Conservation (phyloP, 2,797 vertebrate genomes). For the Acropternis orthonyx region DNA sequence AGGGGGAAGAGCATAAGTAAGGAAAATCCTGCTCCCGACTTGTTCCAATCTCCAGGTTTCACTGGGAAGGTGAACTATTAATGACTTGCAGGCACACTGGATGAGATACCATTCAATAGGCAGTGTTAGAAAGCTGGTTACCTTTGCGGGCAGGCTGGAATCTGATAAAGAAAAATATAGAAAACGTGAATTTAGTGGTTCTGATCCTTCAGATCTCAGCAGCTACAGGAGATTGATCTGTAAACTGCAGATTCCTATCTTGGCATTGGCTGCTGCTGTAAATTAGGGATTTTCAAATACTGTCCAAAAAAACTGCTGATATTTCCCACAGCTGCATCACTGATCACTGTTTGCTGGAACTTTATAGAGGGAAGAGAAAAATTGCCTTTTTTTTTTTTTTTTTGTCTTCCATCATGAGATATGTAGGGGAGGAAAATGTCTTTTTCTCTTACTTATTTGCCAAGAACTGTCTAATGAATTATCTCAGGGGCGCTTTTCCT, state of each 20-base stretch:
- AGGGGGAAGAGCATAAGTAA: not conserved
- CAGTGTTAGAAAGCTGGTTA: not conserved
- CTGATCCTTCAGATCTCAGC: not conserved
- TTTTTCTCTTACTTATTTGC: not conserved
- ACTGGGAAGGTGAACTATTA: not conserved
- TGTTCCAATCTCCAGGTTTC: not conserved
- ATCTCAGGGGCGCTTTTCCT: not conserved
- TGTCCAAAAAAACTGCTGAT: not conserved
- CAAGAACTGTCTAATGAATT: not conserved
- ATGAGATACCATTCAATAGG: not conserved
- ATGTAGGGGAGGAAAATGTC: rapidly evolving
- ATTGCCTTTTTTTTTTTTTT: not conserved
- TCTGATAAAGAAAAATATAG: not conserved
- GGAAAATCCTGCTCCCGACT: not conserved
- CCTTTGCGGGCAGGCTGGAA: not conserved
- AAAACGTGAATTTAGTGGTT: not conserved
- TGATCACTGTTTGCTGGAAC: not conserved
- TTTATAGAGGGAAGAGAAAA: not conserved
- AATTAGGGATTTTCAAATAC: not conserved
- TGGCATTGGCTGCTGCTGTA: not conserved
- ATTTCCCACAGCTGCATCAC: not conserved
- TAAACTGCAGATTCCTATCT: not conserved
- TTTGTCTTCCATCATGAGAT: not conserved
- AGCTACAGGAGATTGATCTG: not conserved
- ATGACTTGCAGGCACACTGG: not conserved